Base-by-base conservation (phyloP, 2,113 vertebrate species). In the Tenrec ecaudatus region DNA sequence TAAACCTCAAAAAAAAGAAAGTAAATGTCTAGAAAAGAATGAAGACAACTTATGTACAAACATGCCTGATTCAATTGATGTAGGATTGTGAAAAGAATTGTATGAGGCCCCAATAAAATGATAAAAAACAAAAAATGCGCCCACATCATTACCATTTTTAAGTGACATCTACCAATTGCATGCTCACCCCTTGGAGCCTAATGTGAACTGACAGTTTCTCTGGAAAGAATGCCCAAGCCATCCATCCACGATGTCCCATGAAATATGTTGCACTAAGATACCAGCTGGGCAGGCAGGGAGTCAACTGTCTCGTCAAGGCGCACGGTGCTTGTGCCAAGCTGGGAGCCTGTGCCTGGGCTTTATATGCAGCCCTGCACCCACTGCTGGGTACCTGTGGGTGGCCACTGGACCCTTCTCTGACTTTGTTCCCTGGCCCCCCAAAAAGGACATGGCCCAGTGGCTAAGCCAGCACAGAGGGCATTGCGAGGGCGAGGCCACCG, bases 391-490 rank as follows among this genome's bases (percentile, higher is more conserved):
- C 16, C 66, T 57, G 62, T 20, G 82, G 33, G 36, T 69, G 29
- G 23, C 36, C 4, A 0, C 5, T 27, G 1, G 58, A 16, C 16
- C 62, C 16, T 1, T 16, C 38, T 19, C 4, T 9, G 27, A 20
- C 10, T n/a, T 31, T 3, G 14, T 20, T 43, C 86, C 86, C 38
- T 81, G 12, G 11, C 83, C 71, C 62, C 16, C 31, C 36, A 57
- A 47, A 68, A 40, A 43, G 33, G n/a, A 3, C 0, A 3, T 4
- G 6, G 15, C 15, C 25, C 11, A n/a, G 27, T 22, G 6, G 25
- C 2, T 1, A 5, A 1, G 12, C 79, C 22, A 0, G 31, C 6
- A 68, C 22, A 0, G 0, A 1, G 57, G 53, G 7, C 25, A 0
- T 1, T 0, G 4, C 2, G 20, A 75, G 66, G 31, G 81, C 2